phyloP scores from a whole-genome alignment of 2,888 invertebrate species.

The Hedya salicella region DNA sequence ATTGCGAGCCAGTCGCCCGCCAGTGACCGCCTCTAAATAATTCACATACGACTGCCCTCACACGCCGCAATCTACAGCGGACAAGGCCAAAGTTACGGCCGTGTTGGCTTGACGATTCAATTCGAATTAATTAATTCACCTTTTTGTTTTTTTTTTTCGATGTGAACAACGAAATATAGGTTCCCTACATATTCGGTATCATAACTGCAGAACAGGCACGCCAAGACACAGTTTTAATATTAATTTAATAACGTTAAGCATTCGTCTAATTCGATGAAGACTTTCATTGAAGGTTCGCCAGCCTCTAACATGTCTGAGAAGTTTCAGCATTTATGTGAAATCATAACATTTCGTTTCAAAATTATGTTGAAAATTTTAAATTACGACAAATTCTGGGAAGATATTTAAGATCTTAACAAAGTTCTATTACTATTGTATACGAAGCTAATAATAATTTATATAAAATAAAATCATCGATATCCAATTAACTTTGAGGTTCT shows the following conservation, averaged over 20 bases:
- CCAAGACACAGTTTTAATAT: not conserved
- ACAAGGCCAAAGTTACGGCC: constrained; percentile 64
- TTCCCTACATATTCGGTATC: not conserved
- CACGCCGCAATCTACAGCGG: constrained; percentile 65
- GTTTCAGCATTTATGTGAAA: not conserved
- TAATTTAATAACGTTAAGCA: not conserved
- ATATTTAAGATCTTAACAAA: not conserved
- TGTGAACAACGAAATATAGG: not conserved
- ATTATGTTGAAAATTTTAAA: not conserved
- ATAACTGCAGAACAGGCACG: not conserved
- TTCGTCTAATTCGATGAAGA: constrained; percentile 4
- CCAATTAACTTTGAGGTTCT: no score
- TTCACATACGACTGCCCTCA: constrained; percentile 73
- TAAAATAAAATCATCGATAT: no score
- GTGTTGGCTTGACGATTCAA: constrained; percentile 63
- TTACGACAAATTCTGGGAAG: not conserved
- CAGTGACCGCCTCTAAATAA: constrained; percentile 78
- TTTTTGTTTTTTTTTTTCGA: constrained; percentile 50
- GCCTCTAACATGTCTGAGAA: constrained; percentile 16
- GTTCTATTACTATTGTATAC: not conserved
- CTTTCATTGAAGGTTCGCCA: not conserved
- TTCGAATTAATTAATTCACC: constrained; percentile 65
- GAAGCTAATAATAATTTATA: not conserved
- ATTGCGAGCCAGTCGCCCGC: constrained; percentile 75
- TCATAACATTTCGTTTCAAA: not conserved